Evolutionary conservation across 1,140 invertebrate species (phyloP).

Genomic region (Eumeta japonica): DNA sequence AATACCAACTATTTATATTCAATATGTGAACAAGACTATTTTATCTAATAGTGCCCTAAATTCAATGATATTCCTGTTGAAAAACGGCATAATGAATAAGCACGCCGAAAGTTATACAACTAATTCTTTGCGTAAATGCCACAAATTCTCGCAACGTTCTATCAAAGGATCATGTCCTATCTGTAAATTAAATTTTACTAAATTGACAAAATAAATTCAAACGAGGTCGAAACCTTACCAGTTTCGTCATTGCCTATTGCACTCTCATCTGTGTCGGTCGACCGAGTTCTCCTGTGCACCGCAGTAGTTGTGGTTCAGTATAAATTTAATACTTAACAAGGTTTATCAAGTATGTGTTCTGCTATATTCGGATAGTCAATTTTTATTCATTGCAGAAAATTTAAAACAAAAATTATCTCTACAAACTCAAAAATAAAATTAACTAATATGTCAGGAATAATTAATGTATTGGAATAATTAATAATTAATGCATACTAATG

Average conservation of each 20-base stretch:
- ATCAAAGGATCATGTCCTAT: background rate
- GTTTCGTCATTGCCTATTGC: no score
- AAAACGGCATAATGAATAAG: no score
- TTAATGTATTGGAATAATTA: background rate
- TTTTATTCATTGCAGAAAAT: background rate
- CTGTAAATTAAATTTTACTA: constrained; percentile 1
- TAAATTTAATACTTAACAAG: background rate
- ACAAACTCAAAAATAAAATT: no score
- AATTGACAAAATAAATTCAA: background rate
- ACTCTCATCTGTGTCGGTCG: background rate
- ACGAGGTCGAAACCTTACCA: constrained; percentile 1
- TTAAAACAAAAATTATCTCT: background rate
- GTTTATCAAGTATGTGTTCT: background rate
- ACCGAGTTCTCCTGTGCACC: constrained; percentile 1
- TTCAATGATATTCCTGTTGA: no score
- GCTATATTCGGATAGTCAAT: constrained; percentile 1
- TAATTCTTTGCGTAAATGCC: no score
- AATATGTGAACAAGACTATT: no score
- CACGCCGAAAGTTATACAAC: no score
- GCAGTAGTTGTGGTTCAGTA: constrained; percentile 1
- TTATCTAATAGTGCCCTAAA: no score
- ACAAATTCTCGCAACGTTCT: no score
- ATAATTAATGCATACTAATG: no score
- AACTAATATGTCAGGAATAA: background rate
- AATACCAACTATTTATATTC: no score